A percentile compares a stretch with the other conserved stretches of the same genome.
These are phyloP conservation scores for Papilio dardanus DNA, from an alignment of 1,140 invertebrate species.

Conservation along the genomic window DNA sequence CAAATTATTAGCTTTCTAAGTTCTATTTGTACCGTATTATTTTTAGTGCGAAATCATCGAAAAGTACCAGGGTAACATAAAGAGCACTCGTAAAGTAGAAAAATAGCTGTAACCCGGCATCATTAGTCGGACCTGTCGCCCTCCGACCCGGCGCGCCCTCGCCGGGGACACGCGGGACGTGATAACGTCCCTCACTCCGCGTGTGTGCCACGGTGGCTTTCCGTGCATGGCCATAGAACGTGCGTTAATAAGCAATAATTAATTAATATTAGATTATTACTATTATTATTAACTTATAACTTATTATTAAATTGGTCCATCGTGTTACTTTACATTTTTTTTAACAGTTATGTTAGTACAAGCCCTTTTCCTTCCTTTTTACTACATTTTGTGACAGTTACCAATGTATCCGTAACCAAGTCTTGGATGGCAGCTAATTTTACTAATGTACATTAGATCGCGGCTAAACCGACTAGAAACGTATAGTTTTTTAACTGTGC, in stretches of 20 bases:
- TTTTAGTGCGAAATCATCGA: slow-evolving; percentile 24
- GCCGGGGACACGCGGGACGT: slow-evolving; percentile 54
- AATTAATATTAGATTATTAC: not conserved
- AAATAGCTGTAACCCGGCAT: slow-evolving; percentile 61
- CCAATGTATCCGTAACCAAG: no score
- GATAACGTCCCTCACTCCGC: slow-evolving; percentile 62
- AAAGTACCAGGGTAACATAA: slow-evolving; percentile 3
- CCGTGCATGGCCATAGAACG: slow-evolving; percentile 41
- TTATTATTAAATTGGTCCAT: no score
- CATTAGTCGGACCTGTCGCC: slow-evolving; percentile 65
- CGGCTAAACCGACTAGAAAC: no score
- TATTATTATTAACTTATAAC: no score
- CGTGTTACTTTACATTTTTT: no score
- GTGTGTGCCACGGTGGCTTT: slow-evolving; percentile 50
- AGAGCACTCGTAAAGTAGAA: slow-evolving; percentile 48
- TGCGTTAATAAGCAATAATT: not conserved
- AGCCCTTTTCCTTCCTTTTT: no score
- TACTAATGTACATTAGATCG: no score
- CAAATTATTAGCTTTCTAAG: not conserved
- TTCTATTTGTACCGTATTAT: not conserved
- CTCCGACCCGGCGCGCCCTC: slow-evolving; percentile 51
- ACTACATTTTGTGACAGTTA: no score
- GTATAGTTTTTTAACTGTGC: no score
- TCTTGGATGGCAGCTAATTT: no score
- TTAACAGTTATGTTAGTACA: no score